phyloP scores from a whole-genome alignment of 1,140 invertebrate genomes.

The Solenopsis fugax region DNA sequence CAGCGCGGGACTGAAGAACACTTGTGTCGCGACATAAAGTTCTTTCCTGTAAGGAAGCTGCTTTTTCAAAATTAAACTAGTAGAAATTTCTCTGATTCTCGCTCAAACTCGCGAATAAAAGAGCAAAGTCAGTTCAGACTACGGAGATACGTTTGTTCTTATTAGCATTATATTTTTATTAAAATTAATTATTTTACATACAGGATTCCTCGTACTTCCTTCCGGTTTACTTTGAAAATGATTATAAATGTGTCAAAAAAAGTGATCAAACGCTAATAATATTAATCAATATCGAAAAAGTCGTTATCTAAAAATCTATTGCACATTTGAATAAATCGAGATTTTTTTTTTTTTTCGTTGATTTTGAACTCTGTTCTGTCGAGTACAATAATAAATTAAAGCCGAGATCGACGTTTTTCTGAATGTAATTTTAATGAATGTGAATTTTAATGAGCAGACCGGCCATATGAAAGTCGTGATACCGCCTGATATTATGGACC shows the following conservation, averaged over 20 bases:
- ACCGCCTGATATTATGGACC: slow-evolving; percentile 92
- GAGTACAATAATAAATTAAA: background rate
- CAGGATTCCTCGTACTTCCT: background rate
- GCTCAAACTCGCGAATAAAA: too few relatives aligned
- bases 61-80: background rate
- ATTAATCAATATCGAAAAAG: background rate
- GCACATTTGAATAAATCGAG: background rate
- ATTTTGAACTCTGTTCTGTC: background rate
- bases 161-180: background rate
- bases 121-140: background rate
- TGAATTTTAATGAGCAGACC: slow-evolving; percentile 87
- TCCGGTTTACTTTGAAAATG: background rate
- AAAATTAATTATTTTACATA: background rate
- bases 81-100: background rate
- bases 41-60: background rate
- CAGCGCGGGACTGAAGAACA: background rate
- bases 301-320: too few relatives aligned
- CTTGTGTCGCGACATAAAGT: background rate
- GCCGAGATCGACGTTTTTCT: background rate
- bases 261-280: background rate
- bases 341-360: background rate
- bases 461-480: slow-evolving; percentile 93
- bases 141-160: background rate
- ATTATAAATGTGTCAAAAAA: background rate
- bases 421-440: slow-evolving; percentile 16